Evolutionary conservation across 2,113 vertebrate genomes (phyloP), one percentile per base, ranked within the genome.

Genomic region (Lepidothrix coronata): DNA sequence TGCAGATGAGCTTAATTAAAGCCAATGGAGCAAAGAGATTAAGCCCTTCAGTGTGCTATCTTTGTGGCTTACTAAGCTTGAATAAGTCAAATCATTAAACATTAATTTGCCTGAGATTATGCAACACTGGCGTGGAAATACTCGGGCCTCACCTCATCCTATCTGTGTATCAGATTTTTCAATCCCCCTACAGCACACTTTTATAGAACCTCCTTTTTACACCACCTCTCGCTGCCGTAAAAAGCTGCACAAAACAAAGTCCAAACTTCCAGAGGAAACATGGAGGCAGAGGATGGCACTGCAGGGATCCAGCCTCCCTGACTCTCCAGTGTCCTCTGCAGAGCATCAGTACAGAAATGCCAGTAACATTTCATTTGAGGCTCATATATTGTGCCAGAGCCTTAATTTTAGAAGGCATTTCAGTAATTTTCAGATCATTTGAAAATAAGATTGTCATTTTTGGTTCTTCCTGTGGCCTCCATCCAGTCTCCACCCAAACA

Each of bases 1-100:
- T 95, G 85, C 90, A 93, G 94, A 71, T 58, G 93, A 91, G 71
- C 97, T 97, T 98, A 97, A 97, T 97, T 98, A 98, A 98, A 97
- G 70, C 51, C 91, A 97, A 61, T 20, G 71, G 90, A 97, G 96
- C 93, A 97, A 52, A 93, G 92, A 97, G 95, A 96, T 92, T 88
- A 94, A 97, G 92, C 84, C 94, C 94, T 84, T 62, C n/a, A 94
- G 86, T 78, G 70, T 88, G 52, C 93, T 96, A 81, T 93, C 85
- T 90, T 89, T 91, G 85, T 75, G 91, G 44, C 5, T 96, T 93
- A 95, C 63, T 86, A 76, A 88, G 59, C 52, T 6, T 46, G 59
- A 95, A 30, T 51, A 79, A 87, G 22, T 89, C 91, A 95, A 96
- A 97, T 89, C 80, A 91, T 93, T 93, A 97, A 95, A 97, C 77